Percentiles rank a stretch among this genome's conserved stretches.
Evolutionary conservation across 2,888 invertebrate genomes (phyloP).

Genomic region (Hyles lineata): DNA sequence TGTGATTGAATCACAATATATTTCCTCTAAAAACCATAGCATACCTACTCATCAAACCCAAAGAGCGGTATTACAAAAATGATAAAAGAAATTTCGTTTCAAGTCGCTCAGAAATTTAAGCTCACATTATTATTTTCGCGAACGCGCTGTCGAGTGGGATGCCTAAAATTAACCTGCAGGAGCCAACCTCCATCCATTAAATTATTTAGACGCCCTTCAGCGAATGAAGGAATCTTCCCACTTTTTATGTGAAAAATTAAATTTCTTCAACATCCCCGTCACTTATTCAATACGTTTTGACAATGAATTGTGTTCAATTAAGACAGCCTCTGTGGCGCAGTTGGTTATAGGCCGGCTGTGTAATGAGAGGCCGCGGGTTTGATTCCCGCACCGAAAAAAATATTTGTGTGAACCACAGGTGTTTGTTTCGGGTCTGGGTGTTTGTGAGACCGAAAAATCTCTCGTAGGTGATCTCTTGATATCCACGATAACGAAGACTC

Average conservation of each 20-base stretch:
- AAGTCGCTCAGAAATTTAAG: slow-evolving; percentile 19
- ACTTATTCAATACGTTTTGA: slow-evolving; percentile 2
- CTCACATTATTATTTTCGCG: slow-evolving; percentile 6
- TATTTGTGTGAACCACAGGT: too few relatives aligned
- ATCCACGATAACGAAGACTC: too few relatives aligned
- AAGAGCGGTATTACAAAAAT: neutral
- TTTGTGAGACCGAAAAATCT: too few relatives aligned
- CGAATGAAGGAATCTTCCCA: slow-evolving; percentile 19
- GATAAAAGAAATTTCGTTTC: slow-evolving; percentile 2
- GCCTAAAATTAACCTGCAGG: slow-evolving; percentile 26
- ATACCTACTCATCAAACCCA: neutral
- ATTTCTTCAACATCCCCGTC: slow-evolving; percentile 4
- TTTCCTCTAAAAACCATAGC: neutral
- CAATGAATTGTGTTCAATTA: neutral
- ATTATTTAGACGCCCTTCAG: slow-evolving; percentile 28
- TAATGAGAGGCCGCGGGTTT: too few relatives aligned
- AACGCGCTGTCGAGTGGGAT: slow-evolving; percentile 7
- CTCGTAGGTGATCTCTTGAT: too few relatives aligned
- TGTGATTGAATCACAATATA: neutral
- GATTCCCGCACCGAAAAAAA: too few relatives aligned
- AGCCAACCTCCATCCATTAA: slow-evolving; percentile 20
- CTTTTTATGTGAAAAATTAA: slow-evolving; percentile 15
- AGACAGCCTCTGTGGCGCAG: too few relatives aligned
- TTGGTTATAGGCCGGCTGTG: too few relatives aligned
- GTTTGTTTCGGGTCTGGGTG: too few relatives aligned